phyloP scores from a whole-genome alignment of 2,888 invertebrate genomes.

The Nephrocerus scutellatus region DNA sequence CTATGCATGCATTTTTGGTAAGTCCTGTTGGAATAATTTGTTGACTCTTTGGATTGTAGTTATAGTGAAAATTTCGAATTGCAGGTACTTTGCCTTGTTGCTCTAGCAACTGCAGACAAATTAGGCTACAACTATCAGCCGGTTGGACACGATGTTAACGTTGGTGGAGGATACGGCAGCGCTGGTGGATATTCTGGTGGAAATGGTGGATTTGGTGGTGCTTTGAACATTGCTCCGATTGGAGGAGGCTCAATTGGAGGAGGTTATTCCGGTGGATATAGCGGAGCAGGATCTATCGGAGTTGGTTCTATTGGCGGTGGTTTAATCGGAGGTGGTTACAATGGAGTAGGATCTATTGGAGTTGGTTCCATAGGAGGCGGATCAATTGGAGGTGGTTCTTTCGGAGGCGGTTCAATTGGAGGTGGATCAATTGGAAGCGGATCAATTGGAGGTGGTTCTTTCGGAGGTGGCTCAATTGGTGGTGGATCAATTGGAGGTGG shows the following conservation, averaged over 20 bases:
- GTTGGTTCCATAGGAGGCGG: too few species aligned
- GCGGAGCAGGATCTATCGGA: not conserved
- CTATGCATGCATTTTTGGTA: constrained; percentile 60
- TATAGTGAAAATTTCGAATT: too few species aligned
- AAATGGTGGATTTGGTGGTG: constrained; percentile 4
- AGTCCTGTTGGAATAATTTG: constrained; percentile 11
- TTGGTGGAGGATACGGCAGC: constrained; percentile 3
- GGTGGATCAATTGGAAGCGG: too few species aligned
- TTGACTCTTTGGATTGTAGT: not conserved
- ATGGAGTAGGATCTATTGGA: too few species aligned
- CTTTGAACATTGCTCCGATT: constrained; percentile 1
- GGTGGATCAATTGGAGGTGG: too few species aligned
- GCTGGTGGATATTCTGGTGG: constrained; percentile 2
- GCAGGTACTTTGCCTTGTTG: constrained; percentile 15
- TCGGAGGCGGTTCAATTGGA: too few species aligned
- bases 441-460: too few species aligned
- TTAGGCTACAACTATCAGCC: constrained; percentile 19
- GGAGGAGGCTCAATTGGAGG: constrained; percentile 3
- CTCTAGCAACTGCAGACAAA: constrained; percentile 12
- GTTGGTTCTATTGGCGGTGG: not conserved
- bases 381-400: too few species aligned
- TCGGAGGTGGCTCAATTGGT: too few species aligned
- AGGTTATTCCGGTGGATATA: too few species aligned
- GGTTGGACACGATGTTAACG: not conserved
- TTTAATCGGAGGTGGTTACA: constrained; percentile 1